Evolutionary conservation across 2,113 vertebrate species (phyloP).

Genomic region (Stictonetta naevosa): DNA sequence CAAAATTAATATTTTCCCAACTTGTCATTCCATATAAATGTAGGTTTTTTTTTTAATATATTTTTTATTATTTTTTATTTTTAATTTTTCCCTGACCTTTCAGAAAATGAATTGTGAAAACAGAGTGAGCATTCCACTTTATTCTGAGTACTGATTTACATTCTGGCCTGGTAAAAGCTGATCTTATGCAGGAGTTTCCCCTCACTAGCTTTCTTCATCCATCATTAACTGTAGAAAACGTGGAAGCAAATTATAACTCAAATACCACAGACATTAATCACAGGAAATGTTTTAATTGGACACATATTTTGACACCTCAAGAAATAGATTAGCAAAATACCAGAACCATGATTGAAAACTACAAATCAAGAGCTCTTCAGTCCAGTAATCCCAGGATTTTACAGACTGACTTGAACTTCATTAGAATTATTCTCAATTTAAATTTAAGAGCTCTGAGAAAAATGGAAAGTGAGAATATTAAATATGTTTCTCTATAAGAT

Average conservation of each 20-base stretch:
- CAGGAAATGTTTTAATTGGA: background rate
- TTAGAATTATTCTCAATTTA: background rate
- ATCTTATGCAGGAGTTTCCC: background rate
- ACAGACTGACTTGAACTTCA: background rate
- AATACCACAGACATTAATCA: background rate
- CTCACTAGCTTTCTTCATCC: background rate
- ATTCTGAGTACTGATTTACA: background rate
- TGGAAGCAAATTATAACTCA: background rate
- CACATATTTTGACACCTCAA: background rate
- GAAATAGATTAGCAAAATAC: background rate
- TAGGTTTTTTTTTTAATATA: background rate
- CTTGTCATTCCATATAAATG: background rate
- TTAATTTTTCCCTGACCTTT: background rate
- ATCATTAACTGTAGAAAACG: background rate
- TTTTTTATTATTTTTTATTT: background rate
- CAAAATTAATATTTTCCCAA: background rate
- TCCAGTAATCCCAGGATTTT: background rate
- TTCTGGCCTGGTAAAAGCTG: background rate
- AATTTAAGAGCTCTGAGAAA: background rate
- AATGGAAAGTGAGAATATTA: background rate
- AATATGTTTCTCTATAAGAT: background rate
- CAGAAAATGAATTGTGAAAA: background rate
- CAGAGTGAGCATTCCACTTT: background rate
- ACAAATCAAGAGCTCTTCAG: fast-evolving
- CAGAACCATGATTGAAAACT: background rate